Evolutionary conservation across 2,113 vertebrate species (phyloP).

Genomic region (Rhinolophus sinicus): DNA sequence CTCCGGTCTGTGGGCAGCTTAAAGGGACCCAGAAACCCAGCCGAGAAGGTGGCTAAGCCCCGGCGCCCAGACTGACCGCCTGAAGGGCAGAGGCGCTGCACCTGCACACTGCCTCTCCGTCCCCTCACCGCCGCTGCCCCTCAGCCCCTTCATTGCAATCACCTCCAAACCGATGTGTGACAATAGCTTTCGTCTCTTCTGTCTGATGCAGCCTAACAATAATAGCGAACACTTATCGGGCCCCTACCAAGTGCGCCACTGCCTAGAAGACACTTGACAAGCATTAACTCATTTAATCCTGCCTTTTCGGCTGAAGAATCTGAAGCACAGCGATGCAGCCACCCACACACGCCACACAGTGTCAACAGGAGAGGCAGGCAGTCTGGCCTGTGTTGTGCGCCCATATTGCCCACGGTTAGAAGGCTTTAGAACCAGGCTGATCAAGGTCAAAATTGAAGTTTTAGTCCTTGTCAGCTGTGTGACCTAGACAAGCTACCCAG

Average conservation of each 20-base stretch:
- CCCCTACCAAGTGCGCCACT: not conserved
- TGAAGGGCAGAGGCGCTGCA: not conserved
- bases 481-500: not conserved
- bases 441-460: not conserved
- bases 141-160: too few relatives aligned
- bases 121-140: not conserved
- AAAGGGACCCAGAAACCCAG: constrained; percentile 9
- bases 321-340: not conserved
- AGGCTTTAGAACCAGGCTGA: not conserved
- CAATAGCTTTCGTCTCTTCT: not conserved
- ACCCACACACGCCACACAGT: not conserved
- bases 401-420: not conserved
- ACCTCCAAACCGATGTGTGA: not conserved
- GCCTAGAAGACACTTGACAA: not conserved
- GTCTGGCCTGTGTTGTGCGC: not conserved
- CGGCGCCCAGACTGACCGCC: not conserved
- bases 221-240: not conserved
- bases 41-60: not conserved
- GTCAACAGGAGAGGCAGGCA: not conserved
- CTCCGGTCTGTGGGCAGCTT: not conserved
- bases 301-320: not conserved
- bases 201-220: not conserved
- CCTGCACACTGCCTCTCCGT: rapidly evolving
- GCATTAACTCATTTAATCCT: not conserved
- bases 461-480: not conserved